These are phyloP conservation scores for Liopterus haemorrhoidalis DNA, from an alignment of 2,888 invertebrate genomes.

Conservation along the genomic window DNA sequence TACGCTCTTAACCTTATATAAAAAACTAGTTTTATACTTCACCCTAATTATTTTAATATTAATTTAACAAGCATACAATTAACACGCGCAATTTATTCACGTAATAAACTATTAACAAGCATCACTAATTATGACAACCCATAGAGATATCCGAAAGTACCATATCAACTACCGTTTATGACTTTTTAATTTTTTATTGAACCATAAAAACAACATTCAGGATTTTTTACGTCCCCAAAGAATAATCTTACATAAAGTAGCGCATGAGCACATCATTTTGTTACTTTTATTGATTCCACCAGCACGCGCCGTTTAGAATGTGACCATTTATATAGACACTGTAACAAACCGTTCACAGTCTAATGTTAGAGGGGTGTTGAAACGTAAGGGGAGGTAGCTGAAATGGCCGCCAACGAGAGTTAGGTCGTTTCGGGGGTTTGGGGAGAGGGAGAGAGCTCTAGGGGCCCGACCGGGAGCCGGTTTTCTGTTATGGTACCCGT, in stretches of 20 bases:
- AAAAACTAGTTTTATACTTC: too few species aligned
- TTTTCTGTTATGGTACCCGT: constrained; percentile 32
- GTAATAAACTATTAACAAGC: too few species aligned
- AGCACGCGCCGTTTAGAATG: constrained; percentile 49
- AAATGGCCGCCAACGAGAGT: constrained; percentile 41
- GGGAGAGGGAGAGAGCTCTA: constrained; percentile 26
- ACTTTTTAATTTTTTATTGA: constrained; percentile 36
- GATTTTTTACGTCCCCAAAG: constrained; percentile 29
- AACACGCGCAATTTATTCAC: too few species aligned
- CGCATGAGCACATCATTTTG: constrained; percentile 43
- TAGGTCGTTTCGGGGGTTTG: constrained; percentile 29
- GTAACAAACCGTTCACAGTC: constrained; percentile 35
- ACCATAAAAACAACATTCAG: constrained; percentile 35
- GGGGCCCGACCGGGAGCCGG: constrained; percentile 32
- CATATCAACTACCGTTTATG: constrained; percentile 32
- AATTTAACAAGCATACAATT: too few species aligned
- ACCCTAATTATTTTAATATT: too few species aligned
- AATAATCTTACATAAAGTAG: constrained; percentile 37
- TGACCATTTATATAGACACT: constrained; percentile 29
- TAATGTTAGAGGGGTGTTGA: constrained; percentile 34
- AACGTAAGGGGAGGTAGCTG: constrained; percentile 32
- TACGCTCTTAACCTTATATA: too few species aligned
- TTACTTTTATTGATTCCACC: constrained; percentile 65
- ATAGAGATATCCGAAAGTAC: constrained; percentile 34
- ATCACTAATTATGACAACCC: constrained; percentile 33